phyloP scores from a whole-genome alignment of 92 coral and sea anemone species.

The Umimayanthus chanpuru region DNA sequence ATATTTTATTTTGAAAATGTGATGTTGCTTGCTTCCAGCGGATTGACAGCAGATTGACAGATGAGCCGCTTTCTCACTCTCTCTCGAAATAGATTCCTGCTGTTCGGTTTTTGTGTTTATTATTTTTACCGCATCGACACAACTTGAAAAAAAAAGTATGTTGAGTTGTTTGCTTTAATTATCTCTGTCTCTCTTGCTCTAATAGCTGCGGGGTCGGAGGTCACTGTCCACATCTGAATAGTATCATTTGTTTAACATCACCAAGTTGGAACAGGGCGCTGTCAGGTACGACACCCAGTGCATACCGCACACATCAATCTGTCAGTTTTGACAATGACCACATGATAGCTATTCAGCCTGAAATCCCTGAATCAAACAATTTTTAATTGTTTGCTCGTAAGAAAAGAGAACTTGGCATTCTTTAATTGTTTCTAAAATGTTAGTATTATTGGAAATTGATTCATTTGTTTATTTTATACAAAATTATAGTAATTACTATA shows the following conservation, averaged over 20 bases:
- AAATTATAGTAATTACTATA: too few species aligned
- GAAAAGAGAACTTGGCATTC: too few species aligned
- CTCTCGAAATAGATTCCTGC: constrained; percentile 2
- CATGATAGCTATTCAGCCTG: too few species aligned
- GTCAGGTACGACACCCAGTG: too few species aligned
- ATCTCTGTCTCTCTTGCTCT: not conserved
- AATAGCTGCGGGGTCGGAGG: constrained; percentile 3
- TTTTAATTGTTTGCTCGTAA: too few species aligned
- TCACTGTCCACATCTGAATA: constrained; percentile 1
- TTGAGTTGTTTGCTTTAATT: constrained; percentile 10
- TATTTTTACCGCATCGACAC: constrained; percentile 1
- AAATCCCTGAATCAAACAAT: too few species aligned
- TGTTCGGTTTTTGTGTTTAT: not conserved
- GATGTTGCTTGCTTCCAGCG: not conserved
- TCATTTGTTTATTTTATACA: too few species aligned
- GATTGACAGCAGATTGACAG: not conserved
- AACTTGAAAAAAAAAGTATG: not conserved
- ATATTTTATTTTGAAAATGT: not conserved
- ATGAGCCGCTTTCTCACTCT: not conserved
- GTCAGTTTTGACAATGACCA: too few species aligned
- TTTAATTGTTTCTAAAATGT: too few species aligned
- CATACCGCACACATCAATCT: too few species aligned
- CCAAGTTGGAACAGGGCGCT: not conserved
- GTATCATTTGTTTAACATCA: not conserved
- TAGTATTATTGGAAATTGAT: too few species aligned